Base-by-base conservation (phyloP, 2,797 vertebrate species). In the Neoniphon sammara region DNA sequence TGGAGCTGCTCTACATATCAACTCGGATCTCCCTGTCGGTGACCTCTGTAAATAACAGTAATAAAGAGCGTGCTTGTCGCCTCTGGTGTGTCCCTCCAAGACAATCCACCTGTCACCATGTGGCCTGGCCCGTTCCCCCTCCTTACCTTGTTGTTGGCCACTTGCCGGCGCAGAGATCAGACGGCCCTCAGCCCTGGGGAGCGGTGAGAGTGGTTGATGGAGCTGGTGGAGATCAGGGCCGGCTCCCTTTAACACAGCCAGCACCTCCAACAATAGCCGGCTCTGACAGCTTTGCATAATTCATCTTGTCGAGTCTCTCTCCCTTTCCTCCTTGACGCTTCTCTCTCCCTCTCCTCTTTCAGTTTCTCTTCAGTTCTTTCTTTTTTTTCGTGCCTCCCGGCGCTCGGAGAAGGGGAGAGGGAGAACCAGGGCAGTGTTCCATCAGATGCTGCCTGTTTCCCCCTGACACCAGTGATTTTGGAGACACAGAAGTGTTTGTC, bases 241-340 rank as follows among this genome's bases (percentile, higher is more conserved):
- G 79, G 84, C 78, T 91, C 84, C 73, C 90, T 93, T 94, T 90
- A 87, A 89, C 85, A 89, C 93, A 91, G 91, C 90, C 92, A 93
- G 92, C 77, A 82, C 84, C 87, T 91, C 94, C 94, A 94, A 95
- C 88, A 82, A 95, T 95, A 95, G 95, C 76, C 91, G 93, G 92
- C 94, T 95, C 94, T 95, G 95, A 94, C 92, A 90, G 93, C 87
- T 91, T 95, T 97, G 95, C 97, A 97, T 98, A 96, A 98, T 97
- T 97, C 95, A 97, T 94, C 89, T 82, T 81, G 86, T 91, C 64
- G 83, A 91, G 88, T 89, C 83, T 82, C 87, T 86, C 87, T 89
- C 75, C 74, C 85, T 72, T 83, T 88, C 84, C 87, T 89, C 82
- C 82, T 82, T 75, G 84, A 85, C 80, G 70, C 81, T 81, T 65